Percentiles rank a stretch among this genome's conserved stretches.
Evolutionary conservation across 2,113 vertebrate species (phyloP).

Genomic region (Orthonyx spaldingii): DNA sequence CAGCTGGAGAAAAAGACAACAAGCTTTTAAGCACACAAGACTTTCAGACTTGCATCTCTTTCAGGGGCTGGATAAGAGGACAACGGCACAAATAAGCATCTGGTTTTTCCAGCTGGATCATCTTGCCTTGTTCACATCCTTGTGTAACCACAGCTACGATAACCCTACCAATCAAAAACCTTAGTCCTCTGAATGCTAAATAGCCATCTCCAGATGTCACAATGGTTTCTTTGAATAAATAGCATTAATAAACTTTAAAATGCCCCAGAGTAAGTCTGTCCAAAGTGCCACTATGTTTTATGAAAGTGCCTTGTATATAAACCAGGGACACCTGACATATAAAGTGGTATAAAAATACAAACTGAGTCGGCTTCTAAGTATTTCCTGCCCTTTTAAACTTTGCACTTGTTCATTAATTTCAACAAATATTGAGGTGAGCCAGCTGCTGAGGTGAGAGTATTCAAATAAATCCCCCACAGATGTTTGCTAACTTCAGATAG

Average conservation of each 20-base stretch:
- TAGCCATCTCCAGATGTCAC: background rate
- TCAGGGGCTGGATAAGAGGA: background rate
- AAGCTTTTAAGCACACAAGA: background rate
- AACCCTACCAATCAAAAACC: background rate
- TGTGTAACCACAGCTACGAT: background rate
- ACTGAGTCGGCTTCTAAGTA: slow-evolving; percentile 33
- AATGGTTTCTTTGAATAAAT: background rate
- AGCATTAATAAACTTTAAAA: background rate
- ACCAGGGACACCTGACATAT: background rate
- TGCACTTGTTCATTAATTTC: slow-evolving; percentile 57
- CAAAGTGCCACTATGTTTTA: background rate
- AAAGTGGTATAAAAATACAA: slow-evolving; percentile 33
- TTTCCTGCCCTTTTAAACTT: slow-evolving; percentile 58
- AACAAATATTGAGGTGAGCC: slow-evolving; percentile 44
- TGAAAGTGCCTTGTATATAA: background rate
- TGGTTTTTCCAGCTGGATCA: background rate
- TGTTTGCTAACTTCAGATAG: slow-evolving; percentile 49
- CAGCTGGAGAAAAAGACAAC: background rate
- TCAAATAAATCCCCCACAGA: slow-evolving; percentile 58
- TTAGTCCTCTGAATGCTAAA: background rate
- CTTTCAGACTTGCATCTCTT: background rate
- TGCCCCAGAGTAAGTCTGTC: background rate
- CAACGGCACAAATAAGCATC: background rate
- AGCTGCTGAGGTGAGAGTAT: slow-evolving; percentile 60
- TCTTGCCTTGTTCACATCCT: background rate